Base-by-base conservation (phyloP, 2,797 vertebrate genomes). In the Babyrousa celebensis region DNA sequence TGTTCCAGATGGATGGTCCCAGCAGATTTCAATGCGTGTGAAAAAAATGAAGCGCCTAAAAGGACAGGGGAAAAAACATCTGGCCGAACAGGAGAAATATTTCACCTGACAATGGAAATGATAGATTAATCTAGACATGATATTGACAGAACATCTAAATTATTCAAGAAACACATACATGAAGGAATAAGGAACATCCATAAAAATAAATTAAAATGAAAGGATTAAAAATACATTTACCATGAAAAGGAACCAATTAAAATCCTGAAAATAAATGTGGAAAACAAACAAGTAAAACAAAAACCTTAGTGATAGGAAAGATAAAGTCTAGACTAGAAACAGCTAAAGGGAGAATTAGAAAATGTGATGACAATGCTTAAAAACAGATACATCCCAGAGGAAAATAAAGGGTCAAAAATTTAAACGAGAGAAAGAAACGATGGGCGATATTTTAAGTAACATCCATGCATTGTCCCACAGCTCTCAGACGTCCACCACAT, bases 221-320 rank as follows among this genome's bases (percentile, higher is more conserved):
- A 71, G 1, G 10, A 58, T 48, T 52, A 10, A 60, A 78, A 75
- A 62, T 62, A 17, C 2, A 77, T 12, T 83, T 80, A 11, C 9
- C 60, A 54, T 70, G 11, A n/a, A 87, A 82, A 58, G 36, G 5
- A 65, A 84, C 20, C 65, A 65, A 27, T 67, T 60, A 67, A 65
- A 67, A 36, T 89, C 36, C 58, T 40, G 2, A 32, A 90, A 85
- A 74, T 90, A 85, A 87, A 75, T 90, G 83, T 17, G 29, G 56
- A 71, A 25, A 48, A 18, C 10, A 72, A 63, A 4, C 20, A n/a
- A 1, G 52, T 23, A 14, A 1, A 29, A 48, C 43, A 48, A 40
- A 43, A 95, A 43, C 8, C 11, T 32, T 36, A 48, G 43, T 48
- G 32, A 12, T 20, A 58, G 17, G 63, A 56, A 72, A 56, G 4